Evolutionary conservation across 2,888 invertebrate species (phyloP), one percentile per base, ranked within the genome.

Genomic region (Halictus quadricinctus): DNA sequence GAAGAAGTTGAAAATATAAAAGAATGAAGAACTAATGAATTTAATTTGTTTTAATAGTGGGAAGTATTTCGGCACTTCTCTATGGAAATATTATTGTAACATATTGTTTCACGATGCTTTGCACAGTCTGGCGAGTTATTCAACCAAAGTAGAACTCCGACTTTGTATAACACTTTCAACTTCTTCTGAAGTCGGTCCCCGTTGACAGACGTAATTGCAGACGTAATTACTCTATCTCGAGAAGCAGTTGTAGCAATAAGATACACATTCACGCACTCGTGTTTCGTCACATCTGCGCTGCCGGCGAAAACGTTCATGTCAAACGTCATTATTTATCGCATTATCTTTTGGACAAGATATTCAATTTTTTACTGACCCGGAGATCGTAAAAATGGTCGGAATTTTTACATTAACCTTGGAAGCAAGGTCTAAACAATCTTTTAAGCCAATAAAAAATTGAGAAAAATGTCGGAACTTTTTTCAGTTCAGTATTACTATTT

Each of bases 161-260:
- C 69, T 41, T 69, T 36, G 21, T 69, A 36, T 41, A 69, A 41
- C 41, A 12, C 36, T 41, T 43, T 41, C 41, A 41, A 69, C 41
- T 69, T 41, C 69, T 21, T n/a, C 69, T 41, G 36, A 69, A 41
- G 36, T 69, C 41, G 21, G 69, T 36, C 21, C 72, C 6, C 36
- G 21, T 50, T 50, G 36, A 25, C 41, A 58, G 43, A 80, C 80
- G 66, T 85, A 85, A 80, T 85, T 80, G 84, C 84, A n/a, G 79
- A 75, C 64, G 72, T 84, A 84, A 84, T 84, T 85, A 48, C 74
- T 54, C 70, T 29, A 46, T 54, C 64, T 73, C 25, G 60, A 41
- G 79, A 43, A 54, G 50, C 54, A 64, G 41, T 76, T 46, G 50
- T 66, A 50, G 29, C 70, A 48, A 72, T 18, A 58, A 70, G 82